Base-by-base conservation (phyloP, 1,140 invertebrate species). In the Aphidius ervi region DNA sequence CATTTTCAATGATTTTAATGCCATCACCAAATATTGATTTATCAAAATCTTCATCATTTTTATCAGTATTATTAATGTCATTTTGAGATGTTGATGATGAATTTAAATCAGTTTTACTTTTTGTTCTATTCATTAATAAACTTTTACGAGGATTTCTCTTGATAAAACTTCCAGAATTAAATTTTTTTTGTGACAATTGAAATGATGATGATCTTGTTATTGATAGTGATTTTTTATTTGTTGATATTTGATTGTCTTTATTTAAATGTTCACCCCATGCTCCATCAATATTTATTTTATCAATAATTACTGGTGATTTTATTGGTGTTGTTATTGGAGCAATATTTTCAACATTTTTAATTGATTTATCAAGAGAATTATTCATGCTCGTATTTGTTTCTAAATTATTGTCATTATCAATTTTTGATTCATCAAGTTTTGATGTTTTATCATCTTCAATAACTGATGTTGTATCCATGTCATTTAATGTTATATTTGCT, bases 101-200 rank as follows among this genome's bases (percentile, higher is more conserved):
- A 49, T 48, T 61, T 5, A 63, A 41, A 5, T 67, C 63, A 23
- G 65, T 63, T 43, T 72, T 71, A 40, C 4, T 68, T 58, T 64
- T 71, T 43, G 65, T 58, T 64, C 67, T 75, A 40, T 68, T 73
- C 6, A 67, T 63, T 5, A 82, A 76, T n/a, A 85, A 62, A 0
- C 85, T 84, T 74, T 92, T 92, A 69, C 89, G 82, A 9, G 89
- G 89, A 80, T 92, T 91, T 61, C 89, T 78, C 69, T 90, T 86
- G 31, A 82, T 81, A 74, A 91, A 87, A 70, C 78, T 86, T 58
- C 84, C 81, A 47, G 82, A 83, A 46, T 84, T 81, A 75, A 91
- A 91, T 56, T 90, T 77, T 70, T 91, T 90, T 68, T 88, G 83
- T 4, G 85, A 84, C n/a, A 87, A 76, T 62, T 81, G 74, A 59